phyloP scores from a whole-genome alignment of 2,797 vertebrate species.

The Tarsius wallacei region DNA sequence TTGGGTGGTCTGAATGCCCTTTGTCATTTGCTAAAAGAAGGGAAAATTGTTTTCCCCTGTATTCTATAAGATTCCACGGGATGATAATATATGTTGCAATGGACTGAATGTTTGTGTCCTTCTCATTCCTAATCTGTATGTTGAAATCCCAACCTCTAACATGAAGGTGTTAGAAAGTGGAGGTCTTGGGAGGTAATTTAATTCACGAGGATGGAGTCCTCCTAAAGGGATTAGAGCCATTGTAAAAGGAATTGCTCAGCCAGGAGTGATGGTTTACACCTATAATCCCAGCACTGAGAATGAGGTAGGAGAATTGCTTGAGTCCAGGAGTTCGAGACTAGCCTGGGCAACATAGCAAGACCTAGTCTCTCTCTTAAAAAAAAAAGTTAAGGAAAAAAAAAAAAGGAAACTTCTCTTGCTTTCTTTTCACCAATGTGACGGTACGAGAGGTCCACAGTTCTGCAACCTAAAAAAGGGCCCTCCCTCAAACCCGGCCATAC shows the following conservation, averaged over 20 bases:
- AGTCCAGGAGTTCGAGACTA: no score
- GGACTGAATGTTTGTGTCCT: not conserved
- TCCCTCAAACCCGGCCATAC: not conserved
- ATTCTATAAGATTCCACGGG: not conserved
- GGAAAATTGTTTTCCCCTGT: not conserved
- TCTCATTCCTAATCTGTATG: no score
- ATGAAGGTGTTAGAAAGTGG: not conserved
- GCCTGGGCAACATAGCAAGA: no score
- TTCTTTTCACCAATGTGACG: not conserved
- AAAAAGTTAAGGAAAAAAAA: no score
- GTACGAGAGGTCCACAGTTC: not conserved
- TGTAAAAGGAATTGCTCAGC: not conserved
- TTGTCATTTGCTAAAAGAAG: constrained; percentile 23
- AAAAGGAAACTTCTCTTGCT: not conserved
- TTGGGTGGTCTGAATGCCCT: not conserved
- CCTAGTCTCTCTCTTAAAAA: no score
- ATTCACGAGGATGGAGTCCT: no score
- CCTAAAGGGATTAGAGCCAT: not conserved
- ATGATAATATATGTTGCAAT: not conserved
- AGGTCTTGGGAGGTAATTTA: not conserved
- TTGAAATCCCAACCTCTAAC: not conserved
- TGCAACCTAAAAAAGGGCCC: not conserved
- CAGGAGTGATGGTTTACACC: no score
- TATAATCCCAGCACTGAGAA: no score
- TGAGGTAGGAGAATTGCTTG: no score